Evolutionary conservation across 2,797 vertebrate species (phyloP), one percentile per base, ranked within the genome.

Genomic region (Sciaenops ocellatus): DNA sequence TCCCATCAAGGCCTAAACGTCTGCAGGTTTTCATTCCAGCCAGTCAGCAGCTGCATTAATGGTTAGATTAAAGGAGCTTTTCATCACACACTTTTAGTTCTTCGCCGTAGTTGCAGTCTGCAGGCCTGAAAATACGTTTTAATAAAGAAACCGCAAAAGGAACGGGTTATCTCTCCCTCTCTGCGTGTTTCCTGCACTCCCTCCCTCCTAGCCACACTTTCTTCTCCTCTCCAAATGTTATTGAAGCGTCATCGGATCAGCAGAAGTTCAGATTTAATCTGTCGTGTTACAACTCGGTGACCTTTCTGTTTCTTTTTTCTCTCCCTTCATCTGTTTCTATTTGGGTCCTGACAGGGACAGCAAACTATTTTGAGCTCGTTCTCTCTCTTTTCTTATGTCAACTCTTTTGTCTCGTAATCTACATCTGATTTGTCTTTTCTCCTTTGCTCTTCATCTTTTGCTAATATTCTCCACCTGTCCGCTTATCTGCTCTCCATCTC

Each of bases 321-420:
- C 0, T 48, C 41, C 38, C 52, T 6, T 80, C 78, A 63, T 69
- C 69, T 79, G 72, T 69, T 73, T 65, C 56, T 60, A 12, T 69
- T 78, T 30, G 62, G 50, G 26, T 51, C 10, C 47, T 44, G 73
- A 56, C 57, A 41, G 52, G 26, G 56, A 82, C 52, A 28, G 51
- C 60, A 51, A 47, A 16, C n/a, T 46, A 6, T 22, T 65, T 54
- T 3, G 22, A 12, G 9, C 50, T 51, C 30, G 26, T 38, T 6
- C 54, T 67, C 20, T 61, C 3, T 22, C 18, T 26, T 7, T 17
- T 42, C 18, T 44, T 26, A 38, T n/a, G 11, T 57, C 22, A 28
- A 38, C 34, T 22, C 51, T 54, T 15, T 41, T 55, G 24, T 48
- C 10, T 76, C 24, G 11, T 62, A 38, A 52, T 70, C 34, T 55